phyloP scores from a whole-genome alignment of 2,888 invertebrate species.

The Malthinus seriepunctatus region DNA sequence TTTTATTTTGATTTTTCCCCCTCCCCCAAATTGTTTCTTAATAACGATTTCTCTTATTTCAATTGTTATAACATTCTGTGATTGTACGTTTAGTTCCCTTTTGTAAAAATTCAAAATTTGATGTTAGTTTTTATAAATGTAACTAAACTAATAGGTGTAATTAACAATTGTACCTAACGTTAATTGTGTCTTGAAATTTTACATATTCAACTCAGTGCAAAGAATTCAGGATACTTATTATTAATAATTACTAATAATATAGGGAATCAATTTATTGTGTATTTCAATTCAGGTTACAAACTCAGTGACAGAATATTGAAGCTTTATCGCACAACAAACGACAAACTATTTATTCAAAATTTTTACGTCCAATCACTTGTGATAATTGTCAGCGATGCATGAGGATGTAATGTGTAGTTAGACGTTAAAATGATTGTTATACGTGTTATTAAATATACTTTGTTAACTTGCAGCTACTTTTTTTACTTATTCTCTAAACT shows the following conservation, averaged over 20 bases:
- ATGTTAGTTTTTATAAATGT: conserved; percentile 38
- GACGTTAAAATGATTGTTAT: conserved; percentile 28
- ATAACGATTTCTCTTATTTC: conserved; percentile 26
- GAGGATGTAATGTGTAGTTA: conserved; percentile 24
- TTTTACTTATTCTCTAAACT: not conserved
- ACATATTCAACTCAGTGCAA: conserved; percentile 33
- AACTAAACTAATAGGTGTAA: conserved; percentile 23
- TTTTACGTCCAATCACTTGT: conserved; percentile 39
- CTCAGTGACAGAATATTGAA: conserved; percentile 46
- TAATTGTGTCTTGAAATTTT: conserved; percentile 45
- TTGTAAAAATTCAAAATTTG: conserved; percentile 44
- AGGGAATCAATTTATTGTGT: conserved; percentile 29
- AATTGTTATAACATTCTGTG: conserved; percentile 50
- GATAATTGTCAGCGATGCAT: conserved; percentile 31
- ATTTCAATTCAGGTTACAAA: conserved; percentile 37
- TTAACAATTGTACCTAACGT: conserved; percentile 48
- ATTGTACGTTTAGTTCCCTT: conserved; percentile 46
- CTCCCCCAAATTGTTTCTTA: conserved; percentile 35
- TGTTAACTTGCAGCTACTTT: conserved; percentile 6
- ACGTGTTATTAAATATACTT: conserved; percentile 29
- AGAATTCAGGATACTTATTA: conserved; percentile 33
- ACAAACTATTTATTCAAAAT: conserved; percentile 35
- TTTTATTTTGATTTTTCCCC: conserved; percentile 46
- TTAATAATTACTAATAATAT: conserved; percentile 17
- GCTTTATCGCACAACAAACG: conserved; percentile 43